Base-by-base conservation (phyloP, 2,888 invertebrate genomes). In the Dugesia japonica region DNA sequence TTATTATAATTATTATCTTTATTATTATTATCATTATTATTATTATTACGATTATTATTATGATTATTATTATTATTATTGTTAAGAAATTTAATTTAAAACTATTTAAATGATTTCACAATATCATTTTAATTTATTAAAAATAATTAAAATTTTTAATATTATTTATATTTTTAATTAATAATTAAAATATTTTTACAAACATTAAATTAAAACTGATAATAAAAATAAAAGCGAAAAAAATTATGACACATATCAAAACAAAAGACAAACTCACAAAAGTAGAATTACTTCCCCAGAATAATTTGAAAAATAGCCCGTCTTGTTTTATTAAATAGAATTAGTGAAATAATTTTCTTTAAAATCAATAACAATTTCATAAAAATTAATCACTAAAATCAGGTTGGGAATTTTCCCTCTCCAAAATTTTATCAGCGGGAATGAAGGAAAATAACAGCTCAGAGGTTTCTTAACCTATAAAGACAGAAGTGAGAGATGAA, bases 251-350 rank as follows among this genome's bases (percentile, higher is more conserved):
- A 31, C 31, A 31, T 7, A 31, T 31, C 13, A 56, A 56, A 23
- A 56, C 1, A 56, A 38, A 38, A 56, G n/a, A n/a, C 4, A 56
- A 13, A 56, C 56, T 56, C 56, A 56, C 56, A 56, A n/a, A 56
- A 56, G 17, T 56, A 20, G 56, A 20, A 13, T 56, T 56, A 56
- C 56, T 56, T 56, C 56, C 56, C 56, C 17, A 56, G 56, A 56
- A 56, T 4, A 56, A 56, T 56, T 56, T 56, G 56, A 56, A 56
- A 56, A 56, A 56, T 56, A 56, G 23, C 56, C 56, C 56, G 56
- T 56, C 56, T 56, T n/a, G 56, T 56, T 56, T 56, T 56, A 56
- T 56, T 56, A 56, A 56, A 56, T 56, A n/a, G 56, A 56, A 56
- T 56, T 56, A 56, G 56, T 56, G n/a, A 56, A 56, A 56, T 56